These are phyloP conservation scores for Aphis craccivora DNA, from an alignment of 1,140 invertebrate genomes.

Conservation along the genomic window DNA sequence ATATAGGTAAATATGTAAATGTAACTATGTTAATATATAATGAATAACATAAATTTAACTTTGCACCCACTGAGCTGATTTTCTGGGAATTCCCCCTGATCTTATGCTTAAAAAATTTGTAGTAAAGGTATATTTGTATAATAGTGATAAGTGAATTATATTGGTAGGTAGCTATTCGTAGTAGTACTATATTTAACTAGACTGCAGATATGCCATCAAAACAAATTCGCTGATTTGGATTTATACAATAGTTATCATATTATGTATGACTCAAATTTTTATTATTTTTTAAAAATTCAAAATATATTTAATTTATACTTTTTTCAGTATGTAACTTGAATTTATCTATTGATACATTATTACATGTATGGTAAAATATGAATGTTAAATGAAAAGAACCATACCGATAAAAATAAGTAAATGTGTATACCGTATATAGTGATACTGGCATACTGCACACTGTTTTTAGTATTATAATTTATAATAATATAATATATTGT, in stretches of 20 bases:
- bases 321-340: neutral
- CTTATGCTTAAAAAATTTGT: too few species aligned
- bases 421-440: neutral
- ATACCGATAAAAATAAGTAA: too few species aligned
- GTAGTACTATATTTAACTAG: neutral
- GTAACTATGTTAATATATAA: too few species aligned
- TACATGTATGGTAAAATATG: neutral
- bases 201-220: neutral
- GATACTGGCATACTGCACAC: too few species aligned
- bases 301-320: neutral
- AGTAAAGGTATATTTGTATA: neutral
- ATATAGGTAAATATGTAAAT: too few species aligned
- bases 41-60: too few species aligned
- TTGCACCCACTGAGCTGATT: too few species aligned
- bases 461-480: too few species aligned
- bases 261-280: too few species aligned
- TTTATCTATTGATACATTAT: neutral
- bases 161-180: neutral
- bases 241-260: neutral
- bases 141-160: too few species aligned
- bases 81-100: too few species aligned
- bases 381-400: neutral
- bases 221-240: neutral
- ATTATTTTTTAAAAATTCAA: neutral
- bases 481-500: neutral